These are phyloP conservation scores for Misgurnus anguillicaudatus DNA, from an alignment of 2,113 vertebrate genomes.

Conservation along the genomic window DNA sequence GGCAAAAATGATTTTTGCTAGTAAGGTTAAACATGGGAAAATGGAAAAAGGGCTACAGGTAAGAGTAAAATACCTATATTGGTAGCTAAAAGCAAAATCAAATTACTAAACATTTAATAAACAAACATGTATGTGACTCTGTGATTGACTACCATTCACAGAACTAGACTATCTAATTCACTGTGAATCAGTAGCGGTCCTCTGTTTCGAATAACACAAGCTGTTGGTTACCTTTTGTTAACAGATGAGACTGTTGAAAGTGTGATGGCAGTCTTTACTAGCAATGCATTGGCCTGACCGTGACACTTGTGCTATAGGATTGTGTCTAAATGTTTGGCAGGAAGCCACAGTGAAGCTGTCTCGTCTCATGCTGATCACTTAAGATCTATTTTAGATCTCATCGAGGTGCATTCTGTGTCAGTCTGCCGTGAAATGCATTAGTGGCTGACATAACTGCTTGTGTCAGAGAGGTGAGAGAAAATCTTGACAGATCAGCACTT, in stretches of 20 bases:
- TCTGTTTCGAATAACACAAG: background rate
- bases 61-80: no score
- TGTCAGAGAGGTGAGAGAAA: background rate
- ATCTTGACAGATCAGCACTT: background rate
- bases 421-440: slow-evolving; percentile 3
- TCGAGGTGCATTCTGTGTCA: slow-evolving; percentile 5
- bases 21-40: no score
- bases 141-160: no score
- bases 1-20: no score
- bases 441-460: background rate
- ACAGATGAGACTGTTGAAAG: background rate
- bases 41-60: no score
- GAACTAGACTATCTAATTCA: no score
- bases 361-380: slow-evolving; percentile 2
- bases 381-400: background rate
- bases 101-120: no score
- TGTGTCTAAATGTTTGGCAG: background rate
- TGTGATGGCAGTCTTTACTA: background rate
- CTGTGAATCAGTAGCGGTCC: background rate
- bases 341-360: slow-evolving; percentile 15
- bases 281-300: background rate
- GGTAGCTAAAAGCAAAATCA: no score
- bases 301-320: background rate
- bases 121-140: no score
- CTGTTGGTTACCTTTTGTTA: background rate